Evolutionary conservation across 2,797 vertebrate species (phyloP).

Genomic region (Leucoraja ocellata): DNA sequence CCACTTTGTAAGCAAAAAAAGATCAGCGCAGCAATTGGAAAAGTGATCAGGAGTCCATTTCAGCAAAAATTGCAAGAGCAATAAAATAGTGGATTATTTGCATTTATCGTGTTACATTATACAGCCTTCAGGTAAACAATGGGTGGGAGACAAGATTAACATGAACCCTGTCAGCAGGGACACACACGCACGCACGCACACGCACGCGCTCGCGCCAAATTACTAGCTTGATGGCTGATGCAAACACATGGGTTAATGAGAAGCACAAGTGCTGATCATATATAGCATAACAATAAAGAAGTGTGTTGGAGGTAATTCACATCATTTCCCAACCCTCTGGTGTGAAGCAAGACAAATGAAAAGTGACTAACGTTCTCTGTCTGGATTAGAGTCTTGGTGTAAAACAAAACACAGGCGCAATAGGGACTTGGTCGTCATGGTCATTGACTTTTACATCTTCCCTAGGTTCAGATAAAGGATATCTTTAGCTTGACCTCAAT

Average conservation of each 20-base stretch:
- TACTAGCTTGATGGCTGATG: neutral
- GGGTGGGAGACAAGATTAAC: neutral
- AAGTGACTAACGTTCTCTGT: neutral
- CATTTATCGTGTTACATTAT: too few species aligned
- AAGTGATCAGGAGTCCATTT: too few species aligned
- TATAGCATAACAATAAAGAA: neutral
- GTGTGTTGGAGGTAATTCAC: neutral
- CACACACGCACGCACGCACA: neutral
- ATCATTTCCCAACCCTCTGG: neutral
- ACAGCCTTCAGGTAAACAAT: neutral
- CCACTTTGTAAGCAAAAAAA: too few species aligned
- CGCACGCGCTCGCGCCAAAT: too few species aligned
- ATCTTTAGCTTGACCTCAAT: slow-evolving; percentile 21
- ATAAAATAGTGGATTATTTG: neutral
- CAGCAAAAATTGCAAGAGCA: neutral
- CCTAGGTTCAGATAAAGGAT: slow-evolving; percentile 11
- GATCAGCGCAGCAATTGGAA: too few species aligned
- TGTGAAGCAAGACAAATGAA: neutral
- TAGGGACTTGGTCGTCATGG: neutral
- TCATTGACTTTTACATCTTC: neutral
- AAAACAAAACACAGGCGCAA: neutral
- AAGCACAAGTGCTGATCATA: neutral
- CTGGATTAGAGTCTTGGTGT: neutral
- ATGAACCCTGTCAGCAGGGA: neutral
- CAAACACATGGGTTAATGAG: neutral